Base-by-base conservation (phyloP, 1,140 invertebrate species). In the Drosophila kikkawai region DNA sequence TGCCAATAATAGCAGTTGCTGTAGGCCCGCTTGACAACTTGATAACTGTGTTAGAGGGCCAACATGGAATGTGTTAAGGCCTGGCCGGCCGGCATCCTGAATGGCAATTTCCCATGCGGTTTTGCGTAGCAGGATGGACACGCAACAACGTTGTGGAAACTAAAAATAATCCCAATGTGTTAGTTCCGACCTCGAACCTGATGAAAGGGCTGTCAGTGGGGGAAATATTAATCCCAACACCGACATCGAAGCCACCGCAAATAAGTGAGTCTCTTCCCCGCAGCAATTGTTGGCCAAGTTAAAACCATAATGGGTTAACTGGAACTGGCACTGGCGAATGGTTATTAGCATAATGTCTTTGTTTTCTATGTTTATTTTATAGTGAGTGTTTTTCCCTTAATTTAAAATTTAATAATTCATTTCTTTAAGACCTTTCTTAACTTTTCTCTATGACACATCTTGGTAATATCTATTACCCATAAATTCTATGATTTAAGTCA, bases 1-100 rank as follows among this genome's bases (percentile, higher is more conserved):
- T 63, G 58, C 69, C 58, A 74, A 80, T 80, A 80, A 80, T 67
- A 59, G 60, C 81, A 71, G 67, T 80, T 61, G 73, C 73, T 77
- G 69, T 77, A 48, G 64, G 74, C 42, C 74, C 42, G 26, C 74
- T 77, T 78, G 75, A 78, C 66, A 80, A 84, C 73, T 68, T 79
- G 70, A 86, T 82, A 79, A 75, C 69, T 71, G 73, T 66, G 73
- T 79, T 51, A 65, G 70, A 34, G 34, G 5, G 17, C 34, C 39
- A 19, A 69, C 32, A 56, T 42, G 34, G n/a, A 58, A 44, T 37
- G 19, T 17, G 42, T 45, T 70, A 37, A 29, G 34, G 44, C 55
- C 66, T 3, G 66, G 45, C 15, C 66, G 45, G 44, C 50, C 66
- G 45, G 44, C 50, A 50, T 44, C 15, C 53, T 26, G 45, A 73